Percentiles rank a stretch among this genome's conserved stretches.
Evolutionary conservation across 2,113 vertebrate species (phyloP).

Genomic region (Tragelaphus buxtoni): DNA sequence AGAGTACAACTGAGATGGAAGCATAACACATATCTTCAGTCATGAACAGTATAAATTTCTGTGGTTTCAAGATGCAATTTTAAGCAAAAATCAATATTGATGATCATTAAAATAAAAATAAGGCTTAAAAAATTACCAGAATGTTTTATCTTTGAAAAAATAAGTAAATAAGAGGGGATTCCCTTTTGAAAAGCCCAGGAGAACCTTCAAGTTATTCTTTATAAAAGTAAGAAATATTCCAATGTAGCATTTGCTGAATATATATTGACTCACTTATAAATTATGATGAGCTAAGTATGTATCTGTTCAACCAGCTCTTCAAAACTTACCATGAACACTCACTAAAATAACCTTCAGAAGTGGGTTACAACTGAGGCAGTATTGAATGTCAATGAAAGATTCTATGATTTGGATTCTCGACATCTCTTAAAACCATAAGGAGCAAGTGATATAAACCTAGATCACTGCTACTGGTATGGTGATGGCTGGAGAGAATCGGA

Average conservation of each 20-base stretch:
- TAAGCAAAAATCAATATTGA: neutral
- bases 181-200: neutral
- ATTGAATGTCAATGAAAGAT: neutral
- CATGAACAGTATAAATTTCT: neutral
- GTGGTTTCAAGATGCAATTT: neutral
- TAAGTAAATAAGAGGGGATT: neutral
- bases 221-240: neutral
- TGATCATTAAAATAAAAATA: neutral
- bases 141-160: conserved; percentile 23
- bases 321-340: neutral
- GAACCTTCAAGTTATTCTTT: neutral
- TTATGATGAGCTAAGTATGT: neutral
- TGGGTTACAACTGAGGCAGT: neutral
- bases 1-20: neutral
- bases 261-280: neutral
- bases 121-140: neutral
- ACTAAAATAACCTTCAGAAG: conserved; percentile 21
- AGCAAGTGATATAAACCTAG: neutral
- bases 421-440: neutral
- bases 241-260: neutral
- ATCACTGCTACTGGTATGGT: neutral
- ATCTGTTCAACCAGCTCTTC: neutral
- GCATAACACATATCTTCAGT: neutral
- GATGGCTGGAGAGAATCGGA: neutral
- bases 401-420: neutral